Evolutionary conservation across 2,888 invertebrate genomes (phyloP).

Genomic region (Serripes groenlandicus): DNA sequence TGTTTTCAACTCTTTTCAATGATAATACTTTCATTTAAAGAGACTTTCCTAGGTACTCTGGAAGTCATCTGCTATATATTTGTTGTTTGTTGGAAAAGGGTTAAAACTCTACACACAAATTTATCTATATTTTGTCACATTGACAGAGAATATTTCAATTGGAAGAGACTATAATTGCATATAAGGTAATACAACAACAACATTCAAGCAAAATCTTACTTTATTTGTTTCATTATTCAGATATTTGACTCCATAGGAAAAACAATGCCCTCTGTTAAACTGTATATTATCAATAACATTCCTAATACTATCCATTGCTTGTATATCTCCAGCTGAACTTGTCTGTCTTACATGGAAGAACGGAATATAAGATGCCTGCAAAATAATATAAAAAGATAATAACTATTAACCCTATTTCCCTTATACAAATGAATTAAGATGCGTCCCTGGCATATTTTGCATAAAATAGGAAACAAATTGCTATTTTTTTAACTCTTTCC

Average conservation of each 20-base stretch:
- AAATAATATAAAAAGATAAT: constrained; percentile 13
- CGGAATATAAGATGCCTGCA: constrained; percentile 78
- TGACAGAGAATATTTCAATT: too few relatives aligned
- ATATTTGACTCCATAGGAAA: constrained; percentile 76
- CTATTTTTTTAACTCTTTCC: too few relatives aligned
- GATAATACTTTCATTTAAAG: too few relatives aligned
- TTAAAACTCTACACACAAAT: too few relatives aligned
- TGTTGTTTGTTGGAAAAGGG: too few relatives aligned
- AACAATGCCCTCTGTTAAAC: constrained; percentile 73
- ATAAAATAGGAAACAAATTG: too few relatives aligned
- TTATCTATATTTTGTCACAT: too few relatives aligned
- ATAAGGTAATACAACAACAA: not conserved
- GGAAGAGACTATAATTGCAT: not conserved
- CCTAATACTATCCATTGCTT: constrained; percentile 77
- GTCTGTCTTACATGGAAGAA: constrained; percentile 72
- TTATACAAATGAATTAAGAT: too few relatives aligned
- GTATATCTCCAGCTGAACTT: constrained; percentile 71
- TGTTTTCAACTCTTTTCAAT: too few relatives aligned
- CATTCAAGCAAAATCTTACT: constrained; percentile 52
- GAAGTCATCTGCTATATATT: too few relatives aligned
- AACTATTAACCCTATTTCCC: not conserved
- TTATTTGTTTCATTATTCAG: constrained; percentile 81
- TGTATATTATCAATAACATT: constrained; percentile 69
- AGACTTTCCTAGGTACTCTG: too few relatives aligned
- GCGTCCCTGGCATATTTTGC: too few relatives aligned